Base-by-base conservation (phyloP, 1,140 invertebrate species). In the Caenorhabditis brenneri region DNA sequence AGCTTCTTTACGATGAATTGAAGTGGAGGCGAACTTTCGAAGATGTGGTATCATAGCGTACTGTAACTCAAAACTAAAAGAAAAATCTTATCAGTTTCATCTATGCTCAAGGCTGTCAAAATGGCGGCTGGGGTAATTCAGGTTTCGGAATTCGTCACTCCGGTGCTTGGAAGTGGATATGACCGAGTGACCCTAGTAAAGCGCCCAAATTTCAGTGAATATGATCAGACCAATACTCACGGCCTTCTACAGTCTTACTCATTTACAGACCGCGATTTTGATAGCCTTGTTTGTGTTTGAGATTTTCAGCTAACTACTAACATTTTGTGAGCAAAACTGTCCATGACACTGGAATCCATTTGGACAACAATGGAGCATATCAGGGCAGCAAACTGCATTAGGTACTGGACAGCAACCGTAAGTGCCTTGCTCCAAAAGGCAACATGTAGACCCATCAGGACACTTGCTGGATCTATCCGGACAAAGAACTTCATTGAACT, bases 331-430 rank as follows among this genome's bases (percentile, higher is more conserved):
- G 39, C 81, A 49, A 53, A 46, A 79, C 80, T 81, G 60, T 33
- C 81, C 84, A 12, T 86, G 65, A 33, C 85, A 86, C n/a, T 49
- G n/a, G 22, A 74, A 55, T 46, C 86, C 85, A 19, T 86, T 60
- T 6, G 91, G 90, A 81, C 91, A 91, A 79, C 91, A 91, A 82
- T 91, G 89, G 0, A 87, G 31, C 27, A 60, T 31, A 79, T 91
- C 91, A 7, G 82, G 27, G 80, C 91, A 91, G 86, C 91, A 91
- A 58, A 87, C 86, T 27, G 86, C 92, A 83, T 91, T 84, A 33
- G 88, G 86, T 15, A 89, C 69, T 16, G 91, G 91, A 86, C 92
- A 92, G 79, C 92, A 92, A 55, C 91, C 91, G 84, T 88, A 92
- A 16, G 87, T 69, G 29, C 88, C 90, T 60, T 81, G 69, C 0